Conservation (phyloP, 1,140 invertebrate genomes). For the Hermetia illucens region DNA sequence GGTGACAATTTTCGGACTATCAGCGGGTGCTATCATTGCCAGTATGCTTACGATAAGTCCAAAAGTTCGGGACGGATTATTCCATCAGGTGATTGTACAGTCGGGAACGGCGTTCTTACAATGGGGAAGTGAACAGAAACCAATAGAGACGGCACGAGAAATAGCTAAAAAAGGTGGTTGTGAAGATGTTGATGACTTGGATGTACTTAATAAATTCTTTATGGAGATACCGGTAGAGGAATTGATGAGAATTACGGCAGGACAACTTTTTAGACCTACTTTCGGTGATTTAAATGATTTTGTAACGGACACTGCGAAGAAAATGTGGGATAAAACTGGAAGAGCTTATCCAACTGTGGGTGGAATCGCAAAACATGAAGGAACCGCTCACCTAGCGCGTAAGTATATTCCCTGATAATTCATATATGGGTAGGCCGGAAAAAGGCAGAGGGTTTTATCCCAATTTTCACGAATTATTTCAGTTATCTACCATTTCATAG, state of each 20-base stretch:
- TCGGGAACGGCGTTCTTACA: constrained; percentile 22
- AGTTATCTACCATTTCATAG: too few species aligned
- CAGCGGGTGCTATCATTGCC: constrained; percentile 20
- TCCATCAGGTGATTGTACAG: constrained; percentile 22
- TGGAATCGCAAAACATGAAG: too few species aligned
- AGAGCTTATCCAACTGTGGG: too few species aligned
- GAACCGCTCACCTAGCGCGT: too few species aligned
- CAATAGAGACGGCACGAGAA: constrained; percentile 12
- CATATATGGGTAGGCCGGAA: too few species aligned
- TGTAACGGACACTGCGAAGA: too few species aligned
- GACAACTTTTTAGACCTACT: constrained; percentile 20
- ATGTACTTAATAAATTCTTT: constrained; percentile 12
- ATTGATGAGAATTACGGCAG: constrained; percentile 15
- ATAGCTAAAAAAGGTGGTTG: constrained; percentile 16
- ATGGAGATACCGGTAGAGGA: constrained; percentile 10
- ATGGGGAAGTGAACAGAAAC: constrained; percentile 18
- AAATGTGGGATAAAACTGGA: too few species aligned
- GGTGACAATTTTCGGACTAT: constrained; percentile 28
- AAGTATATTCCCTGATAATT: too few species aligned
- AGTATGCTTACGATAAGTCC: constrained; percentile 23
- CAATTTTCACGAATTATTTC: too few species aligned
- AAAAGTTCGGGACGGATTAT: constrained; percentile 10
- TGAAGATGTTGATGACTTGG: constrained; percentile 7
- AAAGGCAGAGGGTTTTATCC: too few species aligned
- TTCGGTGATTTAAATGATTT: constrained; percentile 15